Evolutionary conservation across 2,888 invertebrate genomes (phyloP).

Genomic region (Vanessa cardui): DNA sequence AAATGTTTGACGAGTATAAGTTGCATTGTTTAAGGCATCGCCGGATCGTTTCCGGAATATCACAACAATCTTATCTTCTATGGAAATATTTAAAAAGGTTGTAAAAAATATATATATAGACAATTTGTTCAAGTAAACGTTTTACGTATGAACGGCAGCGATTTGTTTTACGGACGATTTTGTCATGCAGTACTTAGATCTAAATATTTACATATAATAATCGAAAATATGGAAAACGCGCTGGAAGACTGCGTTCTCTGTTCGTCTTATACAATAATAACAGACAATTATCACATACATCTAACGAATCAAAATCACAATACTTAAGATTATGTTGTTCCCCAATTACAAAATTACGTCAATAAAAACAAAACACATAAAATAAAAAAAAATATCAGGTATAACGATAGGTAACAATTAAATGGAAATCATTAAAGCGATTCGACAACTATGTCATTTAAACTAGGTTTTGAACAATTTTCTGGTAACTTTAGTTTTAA

Average conservation of each 20-base stretch:
- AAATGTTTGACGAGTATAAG: conserved; percentile 40
- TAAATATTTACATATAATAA: conserved; percentile 63
- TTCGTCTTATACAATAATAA: conserved; percentile 61
- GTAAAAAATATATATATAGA: conserved; percentile 34
- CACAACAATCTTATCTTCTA: conserved; percentile 65
- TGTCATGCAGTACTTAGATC: conserved; percentile 71
- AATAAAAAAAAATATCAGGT: conserved; percentile 69
- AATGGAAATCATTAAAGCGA: conserved; percentile 73
- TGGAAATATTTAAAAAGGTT: conserved; percentile 44
- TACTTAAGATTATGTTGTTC: conserved; percentile 79
- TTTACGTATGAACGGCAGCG: conserved; percentile 63
- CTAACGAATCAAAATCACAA: conserved; percentile 77
- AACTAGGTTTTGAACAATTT: conserved; percentile 75
- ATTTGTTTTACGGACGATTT: conserved; percentile 59
- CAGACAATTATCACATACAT: conserved; percentile 77
- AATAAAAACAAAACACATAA: conserved; percentile 69
- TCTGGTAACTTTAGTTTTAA: conserved; percentile 79
- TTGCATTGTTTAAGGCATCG: conserved; percentile 60
- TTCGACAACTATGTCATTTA: conserved; percentile 64
- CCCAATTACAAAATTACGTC: conserved; percentile 71
- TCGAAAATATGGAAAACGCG: conserved; percentile 66
- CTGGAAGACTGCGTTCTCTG: conserved; percentile 75
- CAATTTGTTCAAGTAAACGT: conserved; percentile 62
- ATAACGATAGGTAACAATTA: conserved; percentile 78
- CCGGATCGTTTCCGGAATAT: conserved; percentile 57